These are phyloP conservation scores for Pseudonaja textilis DNA, from an alignment of 2,113 vertebrate genomes.

Conservation along the genomic window DNA sequence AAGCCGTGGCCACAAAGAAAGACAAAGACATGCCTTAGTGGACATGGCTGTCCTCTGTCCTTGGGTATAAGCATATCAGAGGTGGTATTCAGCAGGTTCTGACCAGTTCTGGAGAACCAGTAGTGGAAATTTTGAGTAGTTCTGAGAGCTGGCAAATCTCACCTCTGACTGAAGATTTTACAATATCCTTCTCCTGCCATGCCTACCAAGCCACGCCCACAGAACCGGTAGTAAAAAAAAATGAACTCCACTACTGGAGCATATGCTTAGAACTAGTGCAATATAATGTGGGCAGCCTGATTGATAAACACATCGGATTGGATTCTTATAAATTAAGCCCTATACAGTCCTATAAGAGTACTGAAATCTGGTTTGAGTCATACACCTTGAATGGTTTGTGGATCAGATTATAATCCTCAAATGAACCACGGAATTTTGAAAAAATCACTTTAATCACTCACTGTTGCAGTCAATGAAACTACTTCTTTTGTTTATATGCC, in stretches of 20 bases:
- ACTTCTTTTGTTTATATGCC: background rate
- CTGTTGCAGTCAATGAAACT: background rate
- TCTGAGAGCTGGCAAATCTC: no score
- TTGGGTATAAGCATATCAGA: background rate
- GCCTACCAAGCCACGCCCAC: no score
- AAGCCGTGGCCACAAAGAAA: background rate
- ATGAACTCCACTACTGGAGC: no score
- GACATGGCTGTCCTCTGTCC: background rate
- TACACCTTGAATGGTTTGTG: background rate
- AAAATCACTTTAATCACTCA: background rate
- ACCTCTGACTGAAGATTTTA: no score
- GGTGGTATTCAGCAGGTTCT: no score
- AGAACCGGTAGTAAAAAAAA: no score
- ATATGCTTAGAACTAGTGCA: background rate
- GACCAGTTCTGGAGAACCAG: no score
- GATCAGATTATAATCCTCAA: background rate
- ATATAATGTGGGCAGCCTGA: background rate
- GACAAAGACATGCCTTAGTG: background rate
- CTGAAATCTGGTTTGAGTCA: background rate
- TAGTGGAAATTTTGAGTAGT: no score
- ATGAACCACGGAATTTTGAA: background rate
- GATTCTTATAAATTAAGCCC: background rate
- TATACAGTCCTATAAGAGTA: background rate
- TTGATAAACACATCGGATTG: background rate
- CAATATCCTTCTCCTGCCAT: no score